These are phyloP conservation scores for Gallinago stenura DNA, from an alignment of 2,797 vertebrate species.

Conservation along the genomic window DNA sequence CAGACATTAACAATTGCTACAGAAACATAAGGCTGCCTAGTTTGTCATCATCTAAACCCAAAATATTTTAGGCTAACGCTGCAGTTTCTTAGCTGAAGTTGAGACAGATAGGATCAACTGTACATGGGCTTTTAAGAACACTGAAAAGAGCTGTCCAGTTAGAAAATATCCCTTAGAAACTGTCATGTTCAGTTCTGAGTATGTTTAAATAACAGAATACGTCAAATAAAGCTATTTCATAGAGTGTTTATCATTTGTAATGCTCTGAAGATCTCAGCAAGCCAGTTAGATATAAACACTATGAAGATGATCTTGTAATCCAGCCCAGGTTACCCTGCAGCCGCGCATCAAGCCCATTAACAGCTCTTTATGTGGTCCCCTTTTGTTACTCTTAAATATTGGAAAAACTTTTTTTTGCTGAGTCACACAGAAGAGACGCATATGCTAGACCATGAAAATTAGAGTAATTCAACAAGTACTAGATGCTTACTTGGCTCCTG, in stretches of 20 bases:
- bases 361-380: rapidly evolving
- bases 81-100: not conserved
- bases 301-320: not conserved
- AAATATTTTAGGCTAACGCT: not conserved
- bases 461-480: not conserved
- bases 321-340: not conserved
- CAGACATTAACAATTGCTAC: not conserved
- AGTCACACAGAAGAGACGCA: not conserved
- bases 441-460: not conserved
- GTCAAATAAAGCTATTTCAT: not conserved
- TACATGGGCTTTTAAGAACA: not conserved
- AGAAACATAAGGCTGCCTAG: not conserved
- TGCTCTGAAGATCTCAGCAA: not conserved
- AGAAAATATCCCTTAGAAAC: not conserved
- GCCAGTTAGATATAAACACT: not conserved
- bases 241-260: not conserved
- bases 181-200: rapidly evolving
- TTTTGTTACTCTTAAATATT: not conserved
- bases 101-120: not conserved
- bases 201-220: not conserved
- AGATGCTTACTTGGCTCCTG: not conserved
- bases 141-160: not conserved
- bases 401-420: not conserved
- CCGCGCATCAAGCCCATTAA: rapidly evolving
- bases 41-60: not conserved